These are phyloP conservation scores for Nerophis ophidion DNA, from an alignment of 2,113 vertebrate species.

Conservation along the genomic window DNA sequence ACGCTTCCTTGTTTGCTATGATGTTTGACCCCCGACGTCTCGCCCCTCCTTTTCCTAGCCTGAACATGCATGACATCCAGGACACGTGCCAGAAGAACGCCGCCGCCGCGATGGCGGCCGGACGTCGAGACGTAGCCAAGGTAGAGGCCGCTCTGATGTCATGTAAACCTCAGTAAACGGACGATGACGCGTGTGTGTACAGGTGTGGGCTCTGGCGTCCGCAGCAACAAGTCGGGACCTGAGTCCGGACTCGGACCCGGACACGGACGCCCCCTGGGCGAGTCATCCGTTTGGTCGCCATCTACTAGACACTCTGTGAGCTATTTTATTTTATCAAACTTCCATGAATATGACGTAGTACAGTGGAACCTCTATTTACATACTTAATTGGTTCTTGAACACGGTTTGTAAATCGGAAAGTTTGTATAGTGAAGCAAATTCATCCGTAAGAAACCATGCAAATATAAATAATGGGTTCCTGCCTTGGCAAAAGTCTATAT, in stretches of 20 bases:
- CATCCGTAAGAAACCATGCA: too few species aligned
- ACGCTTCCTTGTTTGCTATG: neutral
- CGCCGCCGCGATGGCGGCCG: slow-evolving; percentile 79
- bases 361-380: too few species aligned
- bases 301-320: slow-evolving; percentile 92
- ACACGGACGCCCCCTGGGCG: slow-evolving; percentile 93
- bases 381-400: too few species aligned
- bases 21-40: neutral
- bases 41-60: slow-evolving; percentile 61
- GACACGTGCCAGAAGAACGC: slow-evolving; percentile 96
- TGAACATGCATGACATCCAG: slow-evolving; percentile 89
- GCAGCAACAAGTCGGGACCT: slow-evolving; percentile 89
- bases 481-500: too few species aligned
- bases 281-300: slow-evolving; percentile 93
- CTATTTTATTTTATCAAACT: neutral
- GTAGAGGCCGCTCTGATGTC: slow-evolving; percentile 51
- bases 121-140: slow-evolving; percentile 91
- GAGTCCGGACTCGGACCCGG: slow-evolving; percentile 88
- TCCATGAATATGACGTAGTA: too few species aligned
- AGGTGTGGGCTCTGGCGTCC: slow-evolving; percentile 96
- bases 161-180: neutral
- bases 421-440: too few species aligned
- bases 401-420: too few species aligned
- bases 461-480: too few species aligned
- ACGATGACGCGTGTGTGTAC: neutral